Base-by-base conservation (phyloP, 2,888 invertebrate species). In the Leucophenga montana region DNA sequence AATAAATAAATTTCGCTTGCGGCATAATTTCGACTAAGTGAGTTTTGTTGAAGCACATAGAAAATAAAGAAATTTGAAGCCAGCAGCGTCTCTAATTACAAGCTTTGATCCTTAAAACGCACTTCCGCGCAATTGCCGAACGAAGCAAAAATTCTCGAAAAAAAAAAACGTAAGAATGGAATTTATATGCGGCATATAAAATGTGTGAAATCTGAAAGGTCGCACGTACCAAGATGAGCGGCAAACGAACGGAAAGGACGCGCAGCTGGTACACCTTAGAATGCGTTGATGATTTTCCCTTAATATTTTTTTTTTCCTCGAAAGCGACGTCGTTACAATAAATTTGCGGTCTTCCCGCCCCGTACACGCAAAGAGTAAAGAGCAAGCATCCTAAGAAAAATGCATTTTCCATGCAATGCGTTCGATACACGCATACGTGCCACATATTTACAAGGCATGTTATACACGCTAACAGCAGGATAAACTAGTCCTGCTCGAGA, bases 341-440 rank as follows among this genome's bases (percentile, higher is more conserved):
- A 78, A 81, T 84, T 85, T 82, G 84, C 78, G 85, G 84, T 81
- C 79, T 84, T 84, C 78, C 81, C 83, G 77, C 78, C 78, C 75
- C 71, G 75, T 77, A 18, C 13, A 53, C 44, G 62, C 27, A 72
- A 27, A 53, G 66, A 68, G 14, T 48, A 48, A 33, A 33, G n/a
- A 33, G 50, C 3, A 50, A 50, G 50, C 18, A 18, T 18, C 56
- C 56, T 27, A 20, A 11, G 39, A 39, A n/a, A 80, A 74, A 73
- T 33, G 53, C n/a, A 66, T 53, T 66, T 66, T 50, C 13, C 53
- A 22, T 70, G 71, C 50, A 69, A 75, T 70, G 61, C 72, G 53
- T n/a, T n/a, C 20, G 68, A 70, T 71, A 6, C 31, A 22, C 68
- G 71, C 70, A 48, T 66, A 69, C 67, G 68, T 71, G 69, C 65